Evolutionary conservation across 2,888 invertebrate genomes (phyloP).

Genomic region (Epistrophe grossulariae): DNA sequence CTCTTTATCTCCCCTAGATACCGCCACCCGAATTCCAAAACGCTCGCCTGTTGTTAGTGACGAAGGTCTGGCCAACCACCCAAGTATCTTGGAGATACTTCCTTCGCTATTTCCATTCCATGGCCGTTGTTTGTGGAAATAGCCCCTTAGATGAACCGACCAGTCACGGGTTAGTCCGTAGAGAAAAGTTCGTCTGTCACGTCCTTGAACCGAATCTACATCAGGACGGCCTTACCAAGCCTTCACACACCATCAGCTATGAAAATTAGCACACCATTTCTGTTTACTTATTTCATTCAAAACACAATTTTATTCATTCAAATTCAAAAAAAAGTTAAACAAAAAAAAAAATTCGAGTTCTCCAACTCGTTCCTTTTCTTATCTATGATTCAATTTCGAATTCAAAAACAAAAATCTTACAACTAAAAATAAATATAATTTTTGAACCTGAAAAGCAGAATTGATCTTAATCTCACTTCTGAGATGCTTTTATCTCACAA

Average conservation of each 20-base stretch:
- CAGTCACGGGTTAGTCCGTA: background rate
- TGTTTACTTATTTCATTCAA: too few relatives aligned
- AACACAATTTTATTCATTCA: too few relatives aligned
- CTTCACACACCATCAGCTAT: background rate
- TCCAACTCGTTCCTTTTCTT: too few relatives aligned
- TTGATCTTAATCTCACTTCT: too few relatives aligned
- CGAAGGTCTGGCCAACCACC: background rate
- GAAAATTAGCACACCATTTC: background rate
- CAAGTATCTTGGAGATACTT: background rate
- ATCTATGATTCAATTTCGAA: too few relatives aligned
- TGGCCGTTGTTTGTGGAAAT: background rate
- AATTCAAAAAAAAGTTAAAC: too few relatives aligned
- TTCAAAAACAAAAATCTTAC: too few relatives aligned
- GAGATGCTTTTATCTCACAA: too few relatives aligned
- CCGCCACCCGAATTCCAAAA: background rate
- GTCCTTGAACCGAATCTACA: background rate
- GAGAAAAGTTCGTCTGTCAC: background rate
- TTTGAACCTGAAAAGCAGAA: too few relatives aligned
- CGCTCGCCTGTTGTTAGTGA: background rate
- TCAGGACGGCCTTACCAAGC: background rate
- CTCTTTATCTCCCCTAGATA: background rate
- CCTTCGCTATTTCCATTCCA: conserved; percentile 1
- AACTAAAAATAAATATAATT: too few relatives aligned
- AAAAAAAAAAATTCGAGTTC: too few relatives aligned
- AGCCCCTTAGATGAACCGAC: background rate